phyloP scores from a whole-genome alignment of 92 coral and sea anemone genomes.

The Parazoanthus swiftii region DNA sequence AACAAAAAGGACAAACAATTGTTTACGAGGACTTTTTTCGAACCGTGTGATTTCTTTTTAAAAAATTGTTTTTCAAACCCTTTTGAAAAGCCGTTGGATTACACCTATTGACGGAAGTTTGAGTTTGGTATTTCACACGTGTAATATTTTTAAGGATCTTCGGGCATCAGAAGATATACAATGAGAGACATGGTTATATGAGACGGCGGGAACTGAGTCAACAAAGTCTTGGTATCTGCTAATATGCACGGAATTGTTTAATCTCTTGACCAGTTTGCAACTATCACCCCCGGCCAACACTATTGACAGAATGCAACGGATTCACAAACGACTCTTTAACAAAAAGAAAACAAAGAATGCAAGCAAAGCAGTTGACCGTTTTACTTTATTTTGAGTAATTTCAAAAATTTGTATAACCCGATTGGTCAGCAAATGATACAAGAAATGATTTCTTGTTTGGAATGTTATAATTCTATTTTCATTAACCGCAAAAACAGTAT shows the following conservation, averaged over 20 bases:
- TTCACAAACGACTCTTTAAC: conserved; percentile 1
- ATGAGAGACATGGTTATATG: neutral
- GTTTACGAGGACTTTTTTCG: neutral
- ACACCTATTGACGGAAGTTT: neutral
- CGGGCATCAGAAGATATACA: neutral
- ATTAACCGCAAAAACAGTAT: conserved; percentile 39
- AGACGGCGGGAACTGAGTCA: neutral
- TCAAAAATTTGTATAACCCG: neutral
- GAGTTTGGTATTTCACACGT: neutral
- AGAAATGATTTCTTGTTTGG: neutral
- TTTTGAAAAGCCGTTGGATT: neutral
- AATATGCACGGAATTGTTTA: neutral
- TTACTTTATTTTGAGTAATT: neutral
- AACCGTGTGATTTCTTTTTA: neutral
- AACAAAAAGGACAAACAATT: no score
- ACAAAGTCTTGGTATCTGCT: neutral
- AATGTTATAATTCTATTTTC: conserved; percentile 23
- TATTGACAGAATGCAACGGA: neutral
- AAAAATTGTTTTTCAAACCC: neutral
- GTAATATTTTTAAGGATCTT: conserved; percentile 17
- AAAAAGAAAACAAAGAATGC: neutral
- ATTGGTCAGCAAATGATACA: neutral
- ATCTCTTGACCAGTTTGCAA: neutral
- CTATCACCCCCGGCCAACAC: neutral
- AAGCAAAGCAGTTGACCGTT: neutral